Percentiles rank a stretch among this genome's conserved stretches.
phyloP scores from a whole-genome alignment of 2,888 invertebrate genomes.

The Metallyticus violacea region DNA sequence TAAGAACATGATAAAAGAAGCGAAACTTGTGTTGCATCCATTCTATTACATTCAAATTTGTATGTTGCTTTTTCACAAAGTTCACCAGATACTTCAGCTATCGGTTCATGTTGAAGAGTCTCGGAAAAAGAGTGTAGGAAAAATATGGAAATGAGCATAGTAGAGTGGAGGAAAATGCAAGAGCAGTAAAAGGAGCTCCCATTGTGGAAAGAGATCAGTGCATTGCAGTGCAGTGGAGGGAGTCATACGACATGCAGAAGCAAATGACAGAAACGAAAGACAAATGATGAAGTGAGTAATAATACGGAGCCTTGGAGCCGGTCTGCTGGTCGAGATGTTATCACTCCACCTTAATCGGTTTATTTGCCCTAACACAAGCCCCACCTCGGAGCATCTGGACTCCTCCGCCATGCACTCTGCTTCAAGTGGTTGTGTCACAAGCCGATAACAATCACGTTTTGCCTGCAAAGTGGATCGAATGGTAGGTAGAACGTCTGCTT shows the following conservation, averaged over 20 bases:
- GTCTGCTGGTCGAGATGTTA: constrained; percentile 7
- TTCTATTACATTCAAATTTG: no score
- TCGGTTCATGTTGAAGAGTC: no score
- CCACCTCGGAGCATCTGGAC: not conserved
- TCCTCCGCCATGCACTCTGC: not conserved
- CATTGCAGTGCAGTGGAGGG: not conserved
- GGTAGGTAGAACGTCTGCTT: no score
- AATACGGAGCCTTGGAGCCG: not conserved
- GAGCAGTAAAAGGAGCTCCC: no score
- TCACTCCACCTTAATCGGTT: constrained; percentile 17
- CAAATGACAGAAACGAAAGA: not conserved
- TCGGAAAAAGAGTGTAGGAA: no score
- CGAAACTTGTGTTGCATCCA: no score
- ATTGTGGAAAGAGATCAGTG: not conserved
- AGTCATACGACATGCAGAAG: not conserved
- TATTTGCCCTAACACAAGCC: constrained; percentile 11
- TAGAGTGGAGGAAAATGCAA: no score
- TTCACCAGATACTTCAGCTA: no score
- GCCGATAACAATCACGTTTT: not conserved
- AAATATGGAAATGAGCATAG: no score
- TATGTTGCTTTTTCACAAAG: no score
- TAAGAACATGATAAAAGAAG: no score
- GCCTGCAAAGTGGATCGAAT: no score
- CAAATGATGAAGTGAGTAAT: not conserved
- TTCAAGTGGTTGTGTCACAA: not conserved